A percentile compares a stretch with the other conserved stretches of the same genome.
Conservation (phyloP, 2,113 vertebrate species). For the Mobula birostris region DNA sequence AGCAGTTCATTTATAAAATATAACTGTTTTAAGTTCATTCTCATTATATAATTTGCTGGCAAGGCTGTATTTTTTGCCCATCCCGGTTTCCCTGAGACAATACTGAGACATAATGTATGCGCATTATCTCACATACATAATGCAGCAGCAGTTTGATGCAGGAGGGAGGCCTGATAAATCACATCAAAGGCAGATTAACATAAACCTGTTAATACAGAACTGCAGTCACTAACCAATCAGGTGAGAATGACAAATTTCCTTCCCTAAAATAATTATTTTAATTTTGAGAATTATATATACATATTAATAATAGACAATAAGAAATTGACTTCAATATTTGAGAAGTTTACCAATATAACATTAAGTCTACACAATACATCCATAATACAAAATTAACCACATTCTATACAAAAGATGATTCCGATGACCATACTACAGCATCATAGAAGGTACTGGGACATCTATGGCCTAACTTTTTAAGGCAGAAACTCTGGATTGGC, state of each 20-base stretch:
- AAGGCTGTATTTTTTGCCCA: not conserved
- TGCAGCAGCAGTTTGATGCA: not conserved
- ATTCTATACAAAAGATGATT: not conserved
- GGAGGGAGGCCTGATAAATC: not conserved
- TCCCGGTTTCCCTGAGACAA: not conserved
- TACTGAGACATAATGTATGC: too few species aligned
- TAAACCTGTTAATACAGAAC: not conserved
- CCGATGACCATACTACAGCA: not conserved
- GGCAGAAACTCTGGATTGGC: not conserved
- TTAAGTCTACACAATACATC: not conserved
- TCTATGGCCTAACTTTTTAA: not conserved
- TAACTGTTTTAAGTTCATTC: not conserved
- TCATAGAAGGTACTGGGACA: not conserved
- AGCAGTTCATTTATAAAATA: not conserved
- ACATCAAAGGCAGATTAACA: not conserved
- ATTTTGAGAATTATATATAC: too few species aligned
- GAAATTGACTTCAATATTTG: too few species aligned
- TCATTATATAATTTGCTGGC: not conserved
- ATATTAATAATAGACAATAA: too few species aligned
- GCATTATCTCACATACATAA: not conserved
- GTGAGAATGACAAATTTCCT: not conserved
- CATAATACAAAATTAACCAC: not conserved
- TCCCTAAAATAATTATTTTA: not conserved
- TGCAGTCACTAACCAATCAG: not conserved
- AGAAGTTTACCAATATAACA: too few species aligned